Evolutionary conservation across 2,113 vertebrate species (phyloP), one percentile per base, ranked within the genome.

Genomic region (Burhinus oedicnemus): DNA sequence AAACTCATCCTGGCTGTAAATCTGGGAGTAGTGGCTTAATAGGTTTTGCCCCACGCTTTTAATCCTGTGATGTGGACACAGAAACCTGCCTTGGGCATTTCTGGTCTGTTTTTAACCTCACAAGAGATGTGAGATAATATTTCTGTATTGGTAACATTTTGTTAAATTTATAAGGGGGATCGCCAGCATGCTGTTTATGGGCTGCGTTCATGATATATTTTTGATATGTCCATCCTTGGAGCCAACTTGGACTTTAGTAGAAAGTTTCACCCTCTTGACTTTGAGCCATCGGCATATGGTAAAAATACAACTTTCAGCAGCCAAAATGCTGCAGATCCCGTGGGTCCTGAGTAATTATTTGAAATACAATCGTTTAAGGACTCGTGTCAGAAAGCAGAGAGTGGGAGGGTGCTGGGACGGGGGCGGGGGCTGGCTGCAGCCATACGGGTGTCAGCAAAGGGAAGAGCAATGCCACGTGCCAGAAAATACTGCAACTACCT

Each of bases 401-500:
- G 47, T 5, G 6, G 61, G 85, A 85, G 70, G 52, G 47, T 90
- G 83, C 20, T 1, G 4, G 95, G 76, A 77, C 2, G 8, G 75
- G 81, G 58, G 49, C 8, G 13, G 81, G 87, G 44, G 83, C 44
- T 9, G 22, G 83, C 88, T 89, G 81, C 61, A 68, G 76, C 89
- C 58, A 19, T 86, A 70, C 9, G 32, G 38, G 70, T 85, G 78
- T 92, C 92, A 93, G 75, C 7, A 3, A 82, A 94, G 89, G 85
- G 94, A 83, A 87, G 87, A 97, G 89, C 84, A 69, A 70, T 75
- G 80, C 83, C 81, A 75, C n/a, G 9, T 62, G 78, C 94, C 52
- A 91, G 94, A 72, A 97, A 97, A 96, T 97, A 97, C 81, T 94
- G 94, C 94, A 93, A 55, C 81, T 72, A 92, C 95, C 86, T 97